phyloP scores from a whole-genome alignment of 2,888 invertebrate genomes.

The Horisme vitalbata region DNA sequence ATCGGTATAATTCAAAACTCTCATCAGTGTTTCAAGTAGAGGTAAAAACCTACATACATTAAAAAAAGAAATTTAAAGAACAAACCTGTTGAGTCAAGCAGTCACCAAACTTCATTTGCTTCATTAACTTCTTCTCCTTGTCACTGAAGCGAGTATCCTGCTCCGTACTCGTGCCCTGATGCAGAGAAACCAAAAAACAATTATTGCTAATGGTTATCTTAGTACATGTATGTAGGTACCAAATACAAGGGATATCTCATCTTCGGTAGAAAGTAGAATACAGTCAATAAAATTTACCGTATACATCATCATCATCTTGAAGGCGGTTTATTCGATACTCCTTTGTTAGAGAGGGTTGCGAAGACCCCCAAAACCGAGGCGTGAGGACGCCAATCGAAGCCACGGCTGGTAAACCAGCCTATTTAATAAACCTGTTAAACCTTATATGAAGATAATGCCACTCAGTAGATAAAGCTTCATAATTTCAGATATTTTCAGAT shows the following conservation, averaged over 20 bases:
- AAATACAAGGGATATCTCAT: too few species aligned
- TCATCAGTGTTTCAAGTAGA: too few species aligned
- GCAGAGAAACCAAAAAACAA: constrained; percentile 15
- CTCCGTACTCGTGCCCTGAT: constrained; percentile 97
- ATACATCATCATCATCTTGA: constrained; percentile 73
- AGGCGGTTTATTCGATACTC: constrained; percentile 51
- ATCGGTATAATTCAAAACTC: background rate
- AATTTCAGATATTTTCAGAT: background rate
- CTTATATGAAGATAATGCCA: background rate
- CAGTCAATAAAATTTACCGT: constrained; percentile 69
- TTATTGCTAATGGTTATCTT: too few species aligned
- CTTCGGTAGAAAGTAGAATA: too few species aligned
- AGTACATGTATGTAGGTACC: too few species aligned
- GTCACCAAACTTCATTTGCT: constrained; percentile 99
- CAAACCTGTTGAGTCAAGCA: constrained; percentile 94
- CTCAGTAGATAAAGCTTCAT: background rate
- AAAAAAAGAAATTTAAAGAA: background rate
- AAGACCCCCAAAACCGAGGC: constrained; percentile 43
- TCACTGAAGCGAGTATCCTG: constrained; percentile 99
- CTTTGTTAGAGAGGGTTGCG: constrained; percentile 41
- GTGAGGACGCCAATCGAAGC: constrained; percentile 46
- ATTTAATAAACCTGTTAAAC: background rate
- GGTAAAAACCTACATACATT: background rate
- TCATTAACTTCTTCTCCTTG: constrained; percentile 99
- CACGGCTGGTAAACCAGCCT: background rate